Evolutionary conservation across 2,113 vertebrate species (phyloP).

Genomic region (Rhodinocichla rosea): DNA sequence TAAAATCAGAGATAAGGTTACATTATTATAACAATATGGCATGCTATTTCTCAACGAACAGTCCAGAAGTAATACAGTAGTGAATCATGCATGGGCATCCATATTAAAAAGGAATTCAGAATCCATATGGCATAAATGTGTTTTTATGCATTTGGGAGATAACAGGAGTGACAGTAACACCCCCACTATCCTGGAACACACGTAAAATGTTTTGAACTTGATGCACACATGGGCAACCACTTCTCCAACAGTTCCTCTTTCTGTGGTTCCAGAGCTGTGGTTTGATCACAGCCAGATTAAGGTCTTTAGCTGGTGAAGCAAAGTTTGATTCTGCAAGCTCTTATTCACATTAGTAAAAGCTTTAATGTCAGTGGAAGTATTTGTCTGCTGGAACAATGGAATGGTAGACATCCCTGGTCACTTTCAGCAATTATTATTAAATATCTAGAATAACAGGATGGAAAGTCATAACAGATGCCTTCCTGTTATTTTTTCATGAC

Average conservation of each 20-base stretch:
- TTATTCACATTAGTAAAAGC: background rate
- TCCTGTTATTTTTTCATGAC: background rate
- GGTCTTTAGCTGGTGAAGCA: no score
- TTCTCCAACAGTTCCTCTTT: background rate
- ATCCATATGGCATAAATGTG: background rate
- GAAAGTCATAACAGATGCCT: background rate
- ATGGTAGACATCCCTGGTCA: background rate
- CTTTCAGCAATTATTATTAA: background rate
- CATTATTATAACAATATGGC: background rate
- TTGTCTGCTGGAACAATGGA: background rate
- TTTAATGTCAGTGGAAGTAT: background rate
- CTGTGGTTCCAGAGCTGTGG: background rate
- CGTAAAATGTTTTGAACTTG: background rate
- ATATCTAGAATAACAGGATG: background rate
- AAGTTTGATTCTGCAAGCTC: background rate
- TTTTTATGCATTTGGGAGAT: background rate
- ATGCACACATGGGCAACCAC: background rate
- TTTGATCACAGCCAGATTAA: background rate
- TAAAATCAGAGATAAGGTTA: background rate
- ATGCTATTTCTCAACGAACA: background rate
- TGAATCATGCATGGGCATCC: background rate
- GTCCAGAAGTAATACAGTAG: background rate
- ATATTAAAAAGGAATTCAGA: background rate
- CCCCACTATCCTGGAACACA: background rate
- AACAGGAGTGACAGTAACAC: background rate